Evolutionary conservation across 2,888 invertebrate genomes (phyloP).

Genomic region (Philopedon plagiatum): DNA sequence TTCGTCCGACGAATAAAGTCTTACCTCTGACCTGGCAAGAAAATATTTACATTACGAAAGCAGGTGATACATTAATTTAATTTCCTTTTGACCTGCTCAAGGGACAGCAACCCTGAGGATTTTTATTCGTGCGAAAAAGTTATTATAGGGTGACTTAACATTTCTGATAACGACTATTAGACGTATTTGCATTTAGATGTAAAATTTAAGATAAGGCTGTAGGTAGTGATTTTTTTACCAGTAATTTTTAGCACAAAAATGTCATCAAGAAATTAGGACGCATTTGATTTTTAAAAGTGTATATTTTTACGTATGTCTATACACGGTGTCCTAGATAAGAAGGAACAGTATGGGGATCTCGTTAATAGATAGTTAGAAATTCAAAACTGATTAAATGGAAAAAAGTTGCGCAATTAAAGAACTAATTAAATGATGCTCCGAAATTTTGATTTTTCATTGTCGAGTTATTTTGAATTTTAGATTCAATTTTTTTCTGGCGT

Average conservation of each 20-base stretch:
- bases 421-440: too few relatives aligned
- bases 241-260: neutral
- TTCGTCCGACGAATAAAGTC: too few relatives aligned
- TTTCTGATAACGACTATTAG: neutral
- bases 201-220: neutral
- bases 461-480: too few relatives aligned
- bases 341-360: too few relatives aligned
- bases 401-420: too few relatives aligned
- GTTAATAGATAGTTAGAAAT: too few relatives aligned
- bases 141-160: neutral
- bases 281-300: neutral
- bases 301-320: too few relatives aligned
- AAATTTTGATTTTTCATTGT: too few relatives aligned
- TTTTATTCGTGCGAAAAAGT: slow-evolving; percentile 1
- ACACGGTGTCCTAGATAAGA: too few relatives aligned
- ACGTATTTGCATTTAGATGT: slow-evolving; percentile 1
- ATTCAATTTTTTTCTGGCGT: too few relatives aligned
- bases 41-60: neutral
- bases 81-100: neutral
- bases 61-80: neutral
- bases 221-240: neutral
- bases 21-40: neutral
- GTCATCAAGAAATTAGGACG: neutral
- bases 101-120: neutral
- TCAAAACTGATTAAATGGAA: too few relatives aligned